Evolutionary conservation across 2,113 vertebrate species (phyloP), one percentile per base, ranked within the genome.

Genomic region (Megaceryle maxima): DNA sequence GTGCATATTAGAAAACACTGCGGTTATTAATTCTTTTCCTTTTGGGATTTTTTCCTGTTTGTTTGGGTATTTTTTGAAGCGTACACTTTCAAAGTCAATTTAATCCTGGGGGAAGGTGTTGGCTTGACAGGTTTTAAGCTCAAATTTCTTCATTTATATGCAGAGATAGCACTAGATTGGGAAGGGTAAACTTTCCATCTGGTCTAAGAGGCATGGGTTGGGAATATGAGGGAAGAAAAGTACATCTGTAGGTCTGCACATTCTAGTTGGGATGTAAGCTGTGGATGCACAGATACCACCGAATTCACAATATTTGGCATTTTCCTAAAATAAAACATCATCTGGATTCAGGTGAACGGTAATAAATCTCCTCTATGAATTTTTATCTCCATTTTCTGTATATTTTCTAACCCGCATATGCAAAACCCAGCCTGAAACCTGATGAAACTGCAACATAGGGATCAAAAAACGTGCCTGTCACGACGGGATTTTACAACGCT

Each of bases 1-100:
- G 77, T 72, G 87, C 88, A 41, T 86, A 83, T 96, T 94, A 97
- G 96, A 97, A 97, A 97, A 95, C 92, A 95, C 26, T 82, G 90
- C 7, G 5, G 50, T 90, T 92, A 94, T 95, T 97, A 96, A 95
- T 97, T 95, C 92, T 87, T 79, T 51, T n/a, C 66, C 89, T 87
- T 87, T 94, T 79, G 91, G 95, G 93, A 92, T 64, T 91, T 79
- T 75, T 68, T 57, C 53, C 69, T 91, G 39, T 87, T 92, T 96
- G 86, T 92, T 91, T 77, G 75, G 85, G 90, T 88, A 37, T 53
- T 92, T 90, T 94, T 95, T 94, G 76, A 86, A 91, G 69, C 17
- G 0, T 53, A 26, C 25, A 2, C 33, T 94, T 90, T 95, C 91
- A 94, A 96, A 97, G 94, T 74, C 87, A 80, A 75, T 91, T 85